These are phyloP conservation scores for Epistrophe eligans DNA, from an alignment of 2,888 invertebrate species.

Conservation along the genomic window DNA sequence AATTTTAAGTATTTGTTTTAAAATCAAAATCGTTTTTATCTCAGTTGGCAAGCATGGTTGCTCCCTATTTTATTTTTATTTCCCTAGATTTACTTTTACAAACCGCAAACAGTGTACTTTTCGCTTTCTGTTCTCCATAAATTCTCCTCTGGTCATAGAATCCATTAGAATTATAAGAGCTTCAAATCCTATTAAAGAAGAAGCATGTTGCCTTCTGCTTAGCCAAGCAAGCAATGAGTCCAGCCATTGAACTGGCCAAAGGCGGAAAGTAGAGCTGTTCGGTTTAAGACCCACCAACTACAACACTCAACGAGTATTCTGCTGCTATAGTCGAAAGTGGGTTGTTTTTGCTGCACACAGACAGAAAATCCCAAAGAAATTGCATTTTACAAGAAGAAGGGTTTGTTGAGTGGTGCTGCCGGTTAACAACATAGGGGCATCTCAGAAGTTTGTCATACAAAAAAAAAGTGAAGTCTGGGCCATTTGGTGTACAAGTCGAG, in stretches of 20 bases:
- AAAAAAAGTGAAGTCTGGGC: constrained; percentile 42
- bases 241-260: constrained; percentile 70
- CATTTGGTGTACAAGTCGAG: neutral
- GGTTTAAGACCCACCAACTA: constrained; percentile 7
- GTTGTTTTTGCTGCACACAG: constrained; percentile 35
- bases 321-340: constrained; percentile 33
- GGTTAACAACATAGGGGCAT: constrained; percentile 42
- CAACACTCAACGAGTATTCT: neutral
- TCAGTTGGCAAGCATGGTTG: constrained; percentile 7
- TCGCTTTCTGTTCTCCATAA: constrained; percentile 3
- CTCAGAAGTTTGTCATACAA: constrained; percentile 28
- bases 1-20: too few species aligned
- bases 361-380: constrained; percentile 43
- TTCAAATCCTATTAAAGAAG: constrained; percentile 69
- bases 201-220: constrained; percentile 59
- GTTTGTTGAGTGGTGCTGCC: constrained; percentile 5
- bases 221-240: constrained; percentile 67
- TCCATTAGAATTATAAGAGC: constrained; percentile 72
- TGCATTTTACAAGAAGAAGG: constrained; percentile 40
- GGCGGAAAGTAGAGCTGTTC: constrained; percentile 37
- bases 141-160: constrained; percentile 41
- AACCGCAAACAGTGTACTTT: constrained; percentile 60
- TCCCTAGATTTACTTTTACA: constrained; percentile 50
- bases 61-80: constrained; percentile 19
- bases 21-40: neutral